A percentile compares a stretch with the other conserved stretches of the same genome.
phyloP scores from a whole-genome alignment of 1,140 invertebrate genomes.

The Formica selysi region DNA sequence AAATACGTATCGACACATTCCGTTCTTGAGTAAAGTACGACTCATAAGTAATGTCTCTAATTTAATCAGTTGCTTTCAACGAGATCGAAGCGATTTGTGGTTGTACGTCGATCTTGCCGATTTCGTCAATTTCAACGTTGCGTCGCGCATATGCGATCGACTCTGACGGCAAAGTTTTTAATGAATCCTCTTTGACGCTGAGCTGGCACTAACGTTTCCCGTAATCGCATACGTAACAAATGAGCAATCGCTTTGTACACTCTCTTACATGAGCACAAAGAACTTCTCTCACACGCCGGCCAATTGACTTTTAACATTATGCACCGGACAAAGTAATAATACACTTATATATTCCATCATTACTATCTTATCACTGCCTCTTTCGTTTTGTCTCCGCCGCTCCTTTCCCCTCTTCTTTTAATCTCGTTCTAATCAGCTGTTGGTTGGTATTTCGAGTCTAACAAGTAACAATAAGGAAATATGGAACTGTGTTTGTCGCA shows the following conservation, averaged over 20 bases:
- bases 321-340: conserved; percentile 63
- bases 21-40: not conserved
- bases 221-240: conserved; percentile 71
- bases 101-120: not conserved
- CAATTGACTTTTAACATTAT: conserved; percentile 63
- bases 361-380: conserved; percentile 51
- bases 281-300: conserved; percentile 50
- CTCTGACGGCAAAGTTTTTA: conserved; percentile 22
- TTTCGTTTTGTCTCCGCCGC: conserved; percentile 48
- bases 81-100: conserved; percentile 15
- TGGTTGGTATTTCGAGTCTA: conserved; percentile 69
- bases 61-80: not conserved
- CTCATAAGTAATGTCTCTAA: not conserved
- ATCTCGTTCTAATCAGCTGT: conserved; percentile 67
- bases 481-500: conserved; percentile 85
- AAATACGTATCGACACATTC: conserved; percentile 1
- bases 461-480: conserved; percentile 52
- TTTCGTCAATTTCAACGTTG: not conserved
- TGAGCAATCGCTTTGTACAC: conserved; percentile 67
- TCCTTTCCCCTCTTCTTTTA: conserved; percentile 22
- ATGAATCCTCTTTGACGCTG: conserved; percentile 55
- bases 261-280: conserved; percentile 68
- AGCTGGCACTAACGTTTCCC: conserved; percentile 73
- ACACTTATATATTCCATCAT: conserved; percentile 61
- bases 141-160: conserved; percentile 3